Conservation (phyloP, 92 coral and sea anemone genomes). For the Muricea muricata region DNA sequence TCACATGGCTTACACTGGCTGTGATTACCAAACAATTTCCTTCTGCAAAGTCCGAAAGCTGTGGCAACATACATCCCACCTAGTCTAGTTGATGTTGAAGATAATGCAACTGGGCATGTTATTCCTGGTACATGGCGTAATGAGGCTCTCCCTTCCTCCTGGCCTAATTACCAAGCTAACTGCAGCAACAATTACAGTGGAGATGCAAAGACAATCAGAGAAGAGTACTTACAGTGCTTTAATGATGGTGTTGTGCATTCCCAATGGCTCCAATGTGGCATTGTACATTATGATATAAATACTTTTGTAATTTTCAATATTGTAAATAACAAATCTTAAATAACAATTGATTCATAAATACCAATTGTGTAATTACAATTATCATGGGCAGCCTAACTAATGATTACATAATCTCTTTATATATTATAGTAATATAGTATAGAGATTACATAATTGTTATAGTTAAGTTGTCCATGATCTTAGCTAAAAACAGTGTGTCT, state of each 20-base stretch:
- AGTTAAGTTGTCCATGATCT: too few species aligned
- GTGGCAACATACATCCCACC: neutral
- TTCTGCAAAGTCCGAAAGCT: neutral
- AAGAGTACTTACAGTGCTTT: neutral
- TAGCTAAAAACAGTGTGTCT: too few species aligned
- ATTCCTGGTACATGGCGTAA: neutral
- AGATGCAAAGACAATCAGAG: too few species aligned
- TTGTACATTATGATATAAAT: too few species aligned
- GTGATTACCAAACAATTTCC: slow-evolving; percentile 47
- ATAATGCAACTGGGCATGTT: neutral
- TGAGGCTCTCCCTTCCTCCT: neutral
- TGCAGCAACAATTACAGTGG: neutral
- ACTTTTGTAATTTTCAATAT: too few species aligned
- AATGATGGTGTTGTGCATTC: neutral
- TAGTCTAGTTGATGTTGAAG: neutral
- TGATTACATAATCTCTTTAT: too few species aligned
- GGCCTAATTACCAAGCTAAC: neutral
- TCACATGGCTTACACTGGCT: slow-evolving; percentile 45
- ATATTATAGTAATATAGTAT: too few species aligned
- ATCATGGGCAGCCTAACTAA: too few species aligned
- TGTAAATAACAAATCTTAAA: too few species aligned
- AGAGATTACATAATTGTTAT: too few species aligned
- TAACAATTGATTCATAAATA: too few species aligned
- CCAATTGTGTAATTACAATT: too few species aligned
- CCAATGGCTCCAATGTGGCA: neutral